Conservation (phyloP, 2,888 invertebrate species). For the Drosophila anomelani region DNA sequence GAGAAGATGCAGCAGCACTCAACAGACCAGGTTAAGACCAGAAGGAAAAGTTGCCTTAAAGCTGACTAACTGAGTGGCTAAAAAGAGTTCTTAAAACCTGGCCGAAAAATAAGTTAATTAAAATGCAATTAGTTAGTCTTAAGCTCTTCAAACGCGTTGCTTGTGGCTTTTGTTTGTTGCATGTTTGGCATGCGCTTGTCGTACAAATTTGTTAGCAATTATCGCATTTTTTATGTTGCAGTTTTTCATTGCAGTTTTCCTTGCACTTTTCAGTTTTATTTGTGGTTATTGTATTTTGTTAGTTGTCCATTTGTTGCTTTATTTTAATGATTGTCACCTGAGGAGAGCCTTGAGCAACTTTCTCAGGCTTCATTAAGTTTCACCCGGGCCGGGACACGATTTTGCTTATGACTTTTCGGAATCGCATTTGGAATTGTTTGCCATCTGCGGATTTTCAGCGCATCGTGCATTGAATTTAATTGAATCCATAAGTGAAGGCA, state of each 20-base stretch:
- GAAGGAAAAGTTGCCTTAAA: slow-evolving; percentile 8
- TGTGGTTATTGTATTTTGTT: slow-evolving; percentile 38
- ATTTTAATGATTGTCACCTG: slow-evolving; percentile 70
- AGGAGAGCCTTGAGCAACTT: slow-evolving; percentile 59
- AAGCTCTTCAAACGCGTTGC: slow-evolving; percentile 14
- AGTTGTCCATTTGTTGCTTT: slow-evolving; percentile 40
- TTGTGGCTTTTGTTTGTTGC: slow-evolving; percentile 36
- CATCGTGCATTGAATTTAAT: slow-evolving; percentile 77
- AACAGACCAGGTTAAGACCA: slow-evolving; percentile 9
- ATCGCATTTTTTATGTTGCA: slow-evolving; percentile 53
- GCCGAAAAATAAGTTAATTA: slow-evolving; percentile 16
- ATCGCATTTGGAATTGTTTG: slow-evolving; percentile 74
- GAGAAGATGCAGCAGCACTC: slow-evolving; percentile 27
- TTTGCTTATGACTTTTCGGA: slow-evolving; percentile 77
- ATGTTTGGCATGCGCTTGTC: slow-evolving; percentile 54
- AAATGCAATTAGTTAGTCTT: slow-evolving; percentile 34
- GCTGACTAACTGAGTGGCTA: neutral
- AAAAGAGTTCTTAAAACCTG: slow-evolving; percentile 20
- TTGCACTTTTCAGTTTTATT: slow-evolving; percentile 32
- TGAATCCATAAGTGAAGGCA: slow-evolving; percentile 50
- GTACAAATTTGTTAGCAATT: slow-evolving; percentile 74
- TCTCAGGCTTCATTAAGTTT: slow-evolving; percentile 81
- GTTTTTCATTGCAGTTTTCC: slow-evolving; percentile 21
- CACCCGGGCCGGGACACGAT: slow-evolving; percentile 71
- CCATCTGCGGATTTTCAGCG: slow-evolving; percentile 68